Conservation (phyloP, 2,888 invertebrate species). For the Amblyteles armatorius region DNA sequence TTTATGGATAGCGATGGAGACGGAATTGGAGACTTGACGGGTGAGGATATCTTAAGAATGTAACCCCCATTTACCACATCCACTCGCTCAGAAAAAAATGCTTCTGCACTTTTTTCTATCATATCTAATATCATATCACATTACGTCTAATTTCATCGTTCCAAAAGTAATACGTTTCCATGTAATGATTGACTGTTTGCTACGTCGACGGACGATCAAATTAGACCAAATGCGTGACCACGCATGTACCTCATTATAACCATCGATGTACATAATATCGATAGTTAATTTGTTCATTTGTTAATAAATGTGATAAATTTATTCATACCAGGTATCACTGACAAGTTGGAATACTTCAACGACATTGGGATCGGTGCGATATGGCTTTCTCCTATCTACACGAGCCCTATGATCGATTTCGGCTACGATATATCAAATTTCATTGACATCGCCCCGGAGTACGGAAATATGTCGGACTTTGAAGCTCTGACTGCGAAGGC, state of each 20-base stretch:
- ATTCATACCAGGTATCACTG: constrained; percentile 85
- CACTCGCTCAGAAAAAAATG: not conserved
- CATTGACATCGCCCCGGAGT: constrained; percentile 89
- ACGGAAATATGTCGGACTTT: constrained; percentile 91
- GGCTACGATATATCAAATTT: constrained; percentile 95
- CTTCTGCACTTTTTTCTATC: not conserved
- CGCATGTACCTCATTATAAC: not conserved
- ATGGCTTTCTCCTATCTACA: constrained; percentile 94
- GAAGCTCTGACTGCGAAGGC: constrained; percentile 86
- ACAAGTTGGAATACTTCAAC: constrained; percentile 87
- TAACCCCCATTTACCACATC: not conserved
- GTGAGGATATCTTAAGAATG: constrained; percentile 68
- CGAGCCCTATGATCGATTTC: constrained; percentile 94
- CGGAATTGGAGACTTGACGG: constrained; percentile 79
- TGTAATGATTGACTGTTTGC: not conserved
- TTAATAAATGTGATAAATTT: not conserved
- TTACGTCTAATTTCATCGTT: not conserved
- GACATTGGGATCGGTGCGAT: constrained; percentile 90
- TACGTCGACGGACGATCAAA: not conserved
- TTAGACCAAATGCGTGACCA: not conserved
- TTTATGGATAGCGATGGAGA: constrained; percentile 78
- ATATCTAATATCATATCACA: not conserved
- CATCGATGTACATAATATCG: not conserved
- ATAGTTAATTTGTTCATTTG: not conserved
- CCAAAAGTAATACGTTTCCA: not conserved